Evolutionary conservation across 2,888 invertebrate species (phyloP).

Genomic region (Dastarcus helophoroides): DNA sequence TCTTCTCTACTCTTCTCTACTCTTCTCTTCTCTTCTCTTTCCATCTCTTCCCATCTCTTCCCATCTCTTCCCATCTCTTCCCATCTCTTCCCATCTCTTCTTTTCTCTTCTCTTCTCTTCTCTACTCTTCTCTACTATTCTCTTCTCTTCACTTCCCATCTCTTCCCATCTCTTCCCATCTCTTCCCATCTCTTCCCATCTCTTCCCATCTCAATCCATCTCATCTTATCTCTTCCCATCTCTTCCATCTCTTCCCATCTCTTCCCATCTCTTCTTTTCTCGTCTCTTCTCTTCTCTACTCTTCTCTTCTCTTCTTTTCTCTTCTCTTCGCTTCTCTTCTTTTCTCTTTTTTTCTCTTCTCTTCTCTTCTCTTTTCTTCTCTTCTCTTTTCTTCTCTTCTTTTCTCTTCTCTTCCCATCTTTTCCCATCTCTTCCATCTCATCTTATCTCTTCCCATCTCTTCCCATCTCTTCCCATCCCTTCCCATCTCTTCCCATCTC

Average conservation of each 20-base stretch:
- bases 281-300: neutral
- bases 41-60: neutral
- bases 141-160: neutral
- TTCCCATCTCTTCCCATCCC: neutral
- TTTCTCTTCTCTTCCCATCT: neutral
- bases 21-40: conserved; percentile 1
- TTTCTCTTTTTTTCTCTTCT: neutral
- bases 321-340: neutral
- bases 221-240: conserved; percentile 1
- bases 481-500: neutral
- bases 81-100: neutral
- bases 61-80: neutral
- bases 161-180: neutral
- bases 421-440: conserved; percentile 1
- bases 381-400: conserved; percentile 1
- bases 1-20: neutral
- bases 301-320: neutral
- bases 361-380: conserved; percentile 1
- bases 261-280: neutral
- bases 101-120: neutral
- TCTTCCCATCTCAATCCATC: conserved; percentile 1
- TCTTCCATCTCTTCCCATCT: conserved; percentile 1
- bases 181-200: neutral
- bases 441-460: conserved; percentile 1
- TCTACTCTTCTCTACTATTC: neutral